Base-by-base conservation (phyloP, 64 coral and sea anemone genomes). In the Acropora tenuis region DNA sequence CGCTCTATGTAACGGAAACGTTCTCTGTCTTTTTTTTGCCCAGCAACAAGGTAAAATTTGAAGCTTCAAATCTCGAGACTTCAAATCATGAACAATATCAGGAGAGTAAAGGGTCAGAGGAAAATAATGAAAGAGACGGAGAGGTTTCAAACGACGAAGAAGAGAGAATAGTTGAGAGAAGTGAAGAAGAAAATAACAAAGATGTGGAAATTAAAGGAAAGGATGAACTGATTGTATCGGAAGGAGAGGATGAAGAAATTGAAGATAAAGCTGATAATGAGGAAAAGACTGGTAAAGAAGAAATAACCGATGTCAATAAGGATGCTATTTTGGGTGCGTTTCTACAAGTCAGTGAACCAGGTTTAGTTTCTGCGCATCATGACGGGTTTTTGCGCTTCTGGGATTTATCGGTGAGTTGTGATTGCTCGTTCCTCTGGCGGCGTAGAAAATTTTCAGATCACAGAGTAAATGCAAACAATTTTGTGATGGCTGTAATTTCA, bases 301-400 rank as follows among this genome's bases (percentile, higher is more conserved):
- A 81, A 69, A 83, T 79, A 12, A 78, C 61, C 40, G 80, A 80
- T 3, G 78, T 47, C 30, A 42, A 48, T 49, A 7, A 75, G 5
- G 72, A 94, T 47, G 17, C 82, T 71, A 47, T 85, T 69, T n/a
- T 71, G 16, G 43, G 63, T 11, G 74, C 75, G 19, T 98, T 95
- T 87, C 11, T 93, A 15, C 92, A 89, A 83, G 90, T 99, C 73
- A 93, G 91, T 80, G 88, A 99, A 16, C 88, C 94, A 10, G 91
- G 87, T 5, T 80, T 99, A 42, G 57, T 99, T 40, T 96, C 97
- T 8, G 77, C 80, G 8, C 97, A 99, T 85, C 97, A 99, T 69
- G 97, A 99, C 89, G 94, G 97, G 5, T 99, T 92, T 91, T 49
- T 99, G 18, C 87, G 97, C 60, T 99, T 99, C 77, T 99, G 97